Evolutionary conservation across 23 tunicate species (phyloP), one percentile per base, ranked within the genome.

Genomic region (Trididemnum clinides): DNA sequence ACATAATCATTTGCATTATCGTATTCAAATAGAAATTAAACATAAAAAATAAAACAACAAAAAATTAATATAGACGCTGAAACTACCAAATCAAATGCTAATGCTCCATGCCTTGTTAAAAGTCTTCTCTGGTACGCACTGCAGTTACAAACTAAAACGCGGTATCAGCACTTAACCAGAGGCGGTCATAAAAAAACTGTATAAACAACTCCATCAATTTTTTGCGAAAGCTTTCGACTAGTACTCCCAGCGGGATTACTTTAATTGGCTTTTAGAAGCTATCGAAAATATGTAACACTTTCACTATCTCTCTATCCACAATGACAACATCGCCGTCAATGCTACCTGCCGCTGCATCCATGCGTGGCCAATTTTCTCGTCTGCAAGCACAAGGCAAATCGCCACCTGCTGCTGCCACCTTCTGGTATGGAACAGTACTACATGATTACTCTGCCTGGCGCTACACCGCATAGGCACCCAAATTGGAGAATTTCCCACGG

Each of bases 241-340:
- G 75, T 66, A 66, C 37, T 66, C 75, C 75, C 75, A 66, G 75
- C 75, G 37, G 37, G 75, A 66, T 66, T 66, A 66, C 75, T 66
- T 66, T 66, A 66, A 66, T 66, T 66, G 75, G 75, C 75, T 66
- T 66, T 66, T 66, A 66, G 75, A 66, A 66, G 75, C 75, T 66
- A 66, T 66, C 37, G 37, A 66, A 31, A 66, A 66, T 31, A 66
- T 66, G 75, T 66, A 66, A 66, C 75, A 66, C 75, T 66, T 66
- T 66, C 75, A 66, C 75, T 66, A 39, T 73, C 80, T 73, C 57
- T 54, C 80, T 73, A 73, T 39, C 57, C 80, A 36, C 80, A 73
- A 73, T 73, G 80, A 37, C 57, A 37, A 37, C 54, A 73, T 39
- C 80, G 80, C 57, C 80, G 57, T 66, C 75, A 66, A 66, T 66